phyloP scores from a whole-genome alignment of 2,888 invertebrate species.

The Caenorhabditis angaria region DNA sequence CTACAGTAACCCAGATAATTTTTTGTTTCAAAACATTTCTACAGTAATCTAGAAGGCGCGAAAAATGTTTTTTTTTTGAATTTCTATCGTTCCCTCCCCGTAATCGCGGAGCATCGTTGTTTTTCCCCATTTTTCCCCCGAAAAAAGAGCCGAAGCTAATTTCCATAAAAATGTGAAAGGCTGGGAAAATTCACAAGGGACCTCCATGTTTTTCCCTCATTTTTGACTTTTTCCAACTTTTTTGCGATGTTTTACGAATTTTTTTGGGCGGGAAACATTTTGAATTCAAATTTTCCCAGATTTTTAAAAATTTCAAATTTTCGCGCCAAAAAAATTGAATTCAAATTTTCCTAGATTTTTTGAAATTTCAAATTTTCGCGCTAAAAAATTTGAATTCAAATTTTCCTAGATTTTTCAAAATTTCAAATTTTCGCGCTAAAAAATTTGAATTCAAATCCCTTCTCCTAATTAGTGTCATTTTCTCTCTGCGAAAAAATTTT shows the following conservation, averaged over 20 bases:
- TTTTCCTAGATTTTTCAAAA: not conserved
- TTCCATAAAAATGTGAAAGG: not conserved
- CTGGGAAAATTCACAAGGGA: too few species aligned
- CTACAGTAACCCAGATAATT: too few species aligned
- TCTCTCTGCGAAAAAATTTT: not conserved
- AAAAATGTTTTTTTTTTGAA: too few species aligned
- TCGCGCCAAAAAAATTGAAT: not conserved
- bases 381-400: not conserved
- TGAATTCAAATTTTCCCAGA: not conserved
- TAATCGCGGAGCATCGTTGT: too few species aligned
- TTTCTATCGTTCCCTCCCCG: too few species aligned
- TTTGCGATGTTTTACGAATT: not conserved
- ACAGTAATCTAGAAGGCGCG: too few species aligned
- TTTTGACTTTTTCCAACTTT: too few species aligned
- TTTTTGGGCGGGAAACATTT: not conserved
- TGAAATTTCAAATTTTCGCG: not conserved
- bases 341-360: not conserved
- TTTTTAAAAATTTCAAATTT: not conserved
- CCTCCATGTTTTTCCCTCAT: too few species aligned
- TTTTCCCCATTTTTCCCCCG: too few species aligned
- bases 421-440: not conserved
- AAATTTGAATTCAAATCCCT: too few species aligned
- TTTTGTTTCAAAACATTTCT: too few species aligned
- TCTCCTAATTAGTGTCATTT: constrained; percentile 1
- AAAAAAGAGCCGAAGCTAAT: too few species aligned